Evolutionary conservation across 1,140 invertebrate species (phyloP), one percentile per base, ranked within the genome.

Genomic region (Brachionus koreanus): DNA sequence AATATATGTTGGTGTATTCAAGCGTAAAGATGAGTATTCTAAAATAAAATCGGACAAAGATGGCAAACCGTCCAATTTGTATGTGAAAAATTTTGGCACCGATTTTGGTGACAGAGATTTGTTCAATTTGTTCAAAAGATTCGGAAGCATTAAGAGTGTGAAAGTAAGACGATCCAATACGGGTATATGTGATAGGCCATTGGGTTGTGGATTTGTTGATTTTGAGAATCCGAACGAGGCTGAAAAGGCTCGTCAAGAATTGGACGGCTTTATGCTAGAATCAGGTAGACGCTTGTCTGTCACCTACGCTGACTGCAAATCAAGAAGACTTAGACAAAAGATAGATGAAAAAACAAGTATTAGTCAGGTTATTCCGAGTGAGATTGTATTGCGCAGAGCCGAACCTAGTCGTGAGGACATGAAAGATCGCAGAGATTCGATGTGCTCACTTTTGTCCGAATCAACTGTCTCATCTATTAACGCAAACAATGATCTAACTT

Each of bases 61-160:
- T 39, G 76, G 76, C 19, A 39, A 42, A 6, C 76, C 76, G 39
- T 79, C 76, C 16, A 79, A 79, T 65, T 79, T 79, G 29, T 79
- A 79, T 43, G 76, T 79, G 25, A 79, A 79, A 61, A 79, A 79
- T 65, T 79, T 79, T 79, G 76, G 76, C 57, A 23, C 49, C 19
- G 61, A 65, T 19, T 79, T 79, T 65, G 76, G 76, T 12, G 76
- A 79, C 39, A 10, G 76, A 13, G 76, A 79, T 12, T 29, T 79
- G 16, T 79, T 61, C 29, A 79, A 61, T 29, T 79, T 79, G 49
- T 79, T 79, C 52, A 79, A 79, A 65, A 19, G 13, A 16, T 61
- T 23, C 13, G 76, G 76, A 23, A 79, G 76, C 12, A 79, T 79
- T n/a, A 79, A 79, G 33, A 79, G 76, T 42, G 76, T 52, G 9